Evolutionary conservation across 2,797 vertebrate genomes (phyloP), one percentile per base, ranked within the genome.

Genomic region (Manis javanica): DNA sequence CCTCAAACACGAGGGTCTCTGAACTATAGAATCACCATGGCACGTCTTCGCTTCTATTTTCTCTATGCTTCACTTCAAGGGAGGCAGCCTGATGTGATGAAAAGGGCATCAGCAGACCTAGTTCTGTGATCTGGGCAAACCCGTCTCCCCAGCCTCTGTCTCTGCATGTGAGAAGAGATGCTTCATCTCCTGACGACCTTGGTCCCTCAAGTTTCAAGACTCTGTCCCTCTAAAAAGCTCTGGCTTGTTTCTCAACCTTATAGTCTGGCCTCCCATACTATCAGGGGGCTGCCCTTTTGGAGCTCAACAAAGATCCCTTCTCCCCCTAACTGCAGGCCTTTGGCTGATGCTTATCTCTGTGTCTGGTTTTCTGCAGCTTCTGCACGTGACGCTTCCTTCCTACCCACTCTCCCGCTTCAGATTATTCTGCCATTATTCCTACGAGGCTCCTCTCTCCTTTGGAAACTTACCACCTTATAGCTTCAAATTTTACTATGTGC

Each of bases 401-500:
- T 4, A 34, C 5, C 51, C 10, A 18, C 74, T 66, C 23, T 26
- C 71, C 87, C 31, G 34, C 42, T 51, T 91, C 23, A 39, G 72
- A 81, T 42, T 19, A n/a, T 66, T 53, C 66, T 91, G 75, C 51
- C 42, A 24, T 46, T 46, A 46, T 46, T 46, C 46, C 39, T 34
- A 53, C 37, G 55, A 23, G 78, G 39, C 42, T 93, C 29, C 55
- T 89, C 37, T 53, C 31, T 95, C 77, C 39, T 34, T 85, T 63
- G 77, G 66, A 42, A 82, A 92, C 6, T 49, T 49, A 74, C 57
- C 11, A 61, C 74, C 74, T 75, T 24, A 74, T 18, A 31, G 61
- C 37, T 66, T 84, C 34, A 24, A 55, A 68, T 68, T 89, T 89
- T 8, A 51, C 55, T 89, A 15, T 24, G 69, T 37, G 13, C 68